Evolutionary conservation across 2,888 invertebrate species (phyloP), one percentile per base, ranked within the genome.

Genomic region (Drosophila antonietae): DNA sequence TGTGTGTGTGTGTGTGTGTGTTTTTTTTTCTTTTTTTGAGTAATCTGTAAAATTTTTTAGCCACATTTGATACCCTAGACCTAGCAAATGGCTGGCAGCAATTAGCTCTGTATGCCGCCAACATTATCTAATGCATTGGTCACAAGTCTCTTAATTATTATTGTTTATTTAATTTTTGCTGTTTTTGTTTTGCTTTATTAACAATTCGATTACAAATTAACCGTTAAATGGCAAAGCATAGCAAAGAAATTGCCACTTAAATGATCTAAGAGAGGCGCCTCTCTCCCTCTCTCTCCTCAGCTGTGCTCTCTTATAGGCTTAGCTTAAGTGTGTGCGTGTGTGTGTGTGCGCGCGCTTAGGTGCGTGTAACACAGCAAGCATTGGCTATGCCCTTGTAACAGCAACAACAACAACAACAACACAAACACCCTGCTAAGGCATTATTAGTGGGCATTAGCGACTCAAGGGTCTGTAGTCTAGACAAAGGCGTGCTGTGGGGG

Each of bases 361-460:
- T 67, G 62, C 58, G 67, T 72, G 62, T 57, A 74, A 43, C 72
- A 43, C 72, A 73, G 51, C 53, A 78, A 78, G 52, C 52, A 78
- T 78, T 86, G 65, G 85, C 57, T 78, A 64, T 75, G 85, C 80
- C 85, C 85, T 86, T 86, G 66, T 75, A 72, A 55, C 28, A 60
- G 28, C 75, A 68, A 49, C 65, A 66, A 55, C 56, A 60, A 46
- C 39, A 41, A n/a, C 18, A 43, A 18, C n/a, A 43, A 18, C 51
- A 57, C 59, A 58, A 46, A 62, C 67, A 77, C 78, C 78, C 76
- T 77, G 74, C 67, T 41, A 60, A 51, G 35, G 53, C 60, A 60
- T 73, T 64, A 81, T 84, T 86, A 81, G 75, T 68, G 78, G 72
- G 83, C 73, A 84, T 85, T 84, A 80, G 74, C 75, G 70, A 78